A percentile compares a stretch with the other conserved stretches of the same genome.
Conservation (phyloP, 2,113 vertebrate genomes). For the Egretta garzetta region DNA sequence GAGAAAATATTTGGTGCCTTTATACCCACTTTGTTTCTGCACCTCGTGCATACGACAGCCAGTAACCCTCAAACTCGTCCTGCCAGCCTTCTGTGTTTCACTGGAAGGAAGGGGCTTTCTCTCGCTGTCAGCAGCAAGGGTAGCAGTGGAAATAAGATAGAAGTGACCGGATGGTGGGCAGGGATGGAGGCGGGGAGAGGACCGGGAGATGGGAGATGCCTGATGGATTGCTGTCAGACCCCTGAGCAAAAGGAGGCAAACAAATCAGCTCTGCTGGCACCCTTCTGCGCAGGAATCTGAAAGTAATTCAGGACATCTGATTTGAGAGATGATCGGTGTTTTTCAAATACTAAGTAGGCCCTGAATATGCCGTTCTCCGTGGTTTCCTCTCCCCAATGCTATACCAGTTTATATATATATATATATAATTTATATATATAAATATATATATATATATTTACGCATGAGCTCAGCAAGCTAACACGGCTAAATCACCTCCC, state of each 20-base stretch:
- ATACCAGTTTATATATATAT: rapidly evolving
- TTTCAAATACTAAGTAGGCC: not conserved
- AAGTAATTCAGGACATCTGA: not conserved
- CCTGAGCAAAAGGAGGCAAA: not conserved
- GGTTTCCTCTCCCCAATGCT: not conserved
- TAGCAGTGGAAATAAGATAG: not conserved
- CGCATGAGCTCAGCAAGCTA: not conserved
- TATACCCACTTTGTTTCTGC: not conserved
- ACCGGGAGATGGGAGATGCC: not conserved
- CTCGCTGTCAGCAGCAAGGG: not conserved
- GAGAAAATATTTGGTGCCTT: not conserved
- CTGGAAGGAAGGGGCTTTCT: not conserved
- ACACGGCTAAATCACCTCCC: not conserved
- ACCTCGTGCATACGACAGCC: rapidly evolving
- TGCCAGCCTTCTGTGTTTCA: not conserved
- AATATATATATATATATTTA: rapidly evolving
- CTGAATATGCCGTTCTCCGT: not conserved
- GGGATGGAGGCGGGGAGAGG: not conserved
- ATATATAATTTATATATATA: too few relatives aligned
- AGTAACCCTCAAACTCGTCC: not conserved
- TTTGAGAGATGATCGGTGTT: not conserved
- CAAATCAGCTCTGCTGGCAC: not conserved
- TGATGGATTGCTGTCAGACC: not conserved
- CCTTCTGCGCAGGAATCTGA: not conserved
- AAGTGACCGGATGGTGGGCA: not conserved